Evolutionary conservation across 2,888 invertebrate genomes (phyloP), one percentile per base, ranked within the genome.

Genomic region (Orchesella flavescens): DNA sequence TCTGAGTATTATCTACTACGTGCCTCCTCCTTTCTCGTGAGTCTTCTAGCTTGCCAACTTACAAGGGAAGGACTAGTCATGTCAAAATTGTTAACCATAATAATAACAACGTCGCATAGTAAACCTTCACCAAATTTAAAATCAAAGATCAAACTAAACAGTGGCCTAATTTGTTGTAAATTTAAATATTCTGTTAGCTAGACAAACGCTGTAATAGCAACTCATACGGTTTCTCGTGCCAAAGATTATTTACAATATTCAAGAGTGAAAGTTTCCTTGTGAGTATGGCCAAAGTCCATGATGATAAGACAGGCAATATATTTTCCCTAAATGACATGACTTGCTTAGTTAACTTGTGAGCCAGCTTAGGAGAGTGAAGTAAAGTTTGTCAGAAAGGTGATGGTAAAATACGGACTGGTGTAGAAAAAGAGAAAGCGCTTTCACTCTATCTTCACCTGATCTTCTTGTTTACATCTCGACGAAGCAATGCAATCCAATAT

Each of bases 311-410:
- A 71, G 24, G 2, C 69, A 23, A 46, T 74, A 74, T 44, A 34
- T 77, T 68, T 77, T 77, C 46, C 68, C 15, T 68, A 57, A 57
- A 34, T 57, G 44, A 59, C 68, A 77, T 59, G 77, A 53, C 66
- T 65, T 46, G 23, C 65, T 46, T 10, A 68, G 68, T 21, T 21
- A 61, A 53, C 53, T 34, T 34, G 34, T 34, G 34, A 34, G 7
- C 34, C 34, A 34, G 34, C 34, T 34, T 34, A 34, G 3, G 34
- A 34, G 34, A 34, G 34, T 34, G 34, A 7, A 34, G 34, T 34
- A 34, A 34, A 2, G 2, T 34, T 34, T 34, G 34, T 34, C 34
- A 34, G 2, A 7, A 34, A 2, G 34, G 34, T 7, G 7, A 34
- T 4, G 34, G 7, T 34, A 7, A 34, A 7, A 34, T 34, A 34